A percentile compares a stretch with the other conserved stretches of the same genome.
These are phyloP conservation scores for Drosophila nikananu DNA, from an alignment of 1,140 invertebrate genomes.

Conservation along the genomic window DNA sequence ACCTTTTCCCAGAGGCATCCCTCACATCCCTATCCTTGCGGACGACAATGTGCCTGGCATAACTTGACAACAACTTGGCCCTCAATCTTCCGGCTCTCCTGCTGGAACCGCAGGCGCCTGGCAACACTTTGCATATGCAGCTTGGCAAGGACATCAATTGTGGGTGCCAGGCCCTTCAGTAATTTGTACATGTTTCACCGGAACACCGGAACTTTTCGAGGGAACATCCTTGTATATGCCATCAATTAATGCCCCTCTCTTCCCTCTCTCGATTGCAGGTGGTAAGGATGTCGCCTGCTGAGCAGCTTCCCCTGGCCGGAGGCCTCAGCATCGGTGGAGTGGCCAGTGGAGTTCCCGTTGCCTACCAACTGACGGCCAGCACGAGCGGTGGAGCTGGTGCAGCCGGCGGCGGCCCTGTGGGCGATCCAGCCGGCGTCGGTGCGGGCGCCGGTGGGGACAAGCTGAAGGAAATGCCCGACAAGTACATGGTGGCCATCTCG, in stretches of 20 bases:
- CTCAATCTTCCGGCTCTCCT: background rate
- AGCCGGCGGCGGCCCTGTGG: conserved; percentile 22
- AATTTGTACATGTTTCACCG: conserved; percentile 7
- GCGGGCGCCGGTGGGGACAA: conserved; percentile 55
- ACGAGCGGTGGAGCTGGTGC: conserved; percentile 5
- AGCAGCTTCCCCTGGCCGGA: conserved; percentile 52
- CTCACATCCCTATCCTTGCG: background rate
- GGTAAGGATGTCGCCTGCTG: conserved; percentile 67
- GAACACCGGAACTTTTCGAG: background rate
- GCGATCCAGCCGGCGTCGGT: conserved; percentile 36
- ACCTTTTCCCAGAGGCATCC: background rate
- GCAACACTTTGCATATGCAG: conserved; percentile 20
- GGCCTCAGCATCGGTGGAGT: background rate
- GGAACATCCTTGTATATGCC: background rate
- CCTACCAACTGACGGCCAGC: conserved; percentile 49
- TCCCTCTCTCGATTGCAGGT: conserved; percentile 42
- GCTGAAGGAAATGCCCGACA: conserved; percentile 73
- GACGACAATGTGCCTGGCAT: conserved; percentile 40
- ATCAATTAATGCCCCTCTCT: conserved; percentile 2
- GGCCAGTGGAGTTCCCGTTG: conserved; percentile 2
- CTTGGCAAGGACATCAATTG: conserved; percentile 27
- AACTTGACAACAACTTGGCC: conserved; percentile 41
- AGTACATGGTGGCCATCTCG: conserved; percentile 74
- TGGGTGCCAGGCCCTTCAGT: background rate
- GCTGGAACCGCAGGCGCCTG: background rate